Conservation (phyloP, 1,140 invertebrate species). For the Lepidurus couesii region DNA sequence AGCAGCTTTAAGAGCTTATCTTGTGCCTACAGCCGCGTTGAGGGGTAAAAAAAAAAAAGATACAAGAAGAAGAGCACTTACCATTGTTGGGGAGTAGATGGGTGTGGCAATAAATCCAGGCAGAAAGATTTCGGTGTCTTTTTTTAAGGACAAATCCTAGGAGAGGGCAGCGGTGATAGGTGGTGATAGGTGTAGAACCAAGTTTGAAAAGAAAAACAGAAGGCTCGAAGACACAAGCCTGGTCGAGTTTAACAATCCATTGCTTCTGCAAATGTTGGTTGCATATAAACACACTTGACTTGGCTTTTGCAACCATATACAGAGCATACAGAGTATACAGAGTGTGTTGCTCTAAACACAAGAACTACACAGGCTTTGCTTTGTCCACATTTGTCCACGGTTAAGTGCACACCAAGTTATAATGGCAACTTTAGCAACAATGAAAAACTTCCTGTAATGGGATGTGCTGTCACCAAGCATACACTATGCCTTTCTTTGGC, state of each 20-base stretch:
- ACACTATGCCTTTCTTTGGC: too few species aligned
- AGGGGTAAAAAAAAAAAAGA: background rate
- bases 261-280: slow-evolving; percentile 13
- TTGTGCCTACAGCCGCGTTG: slow-evolving; percentile 2
- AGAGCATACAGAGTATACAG: background rate
- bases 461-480: too few species aligned
- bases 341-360: background rate
- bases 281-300: background rate
- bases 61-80: background rate
- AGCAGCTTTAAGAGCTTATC: background rate
- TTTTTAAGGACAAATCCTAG: background rate
- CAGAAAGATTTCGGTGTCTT: background rate
- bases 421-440: too few species aligned
- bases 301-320: background rate
- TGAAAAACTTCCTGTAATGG: too few species aligned
- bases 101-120: background rate
- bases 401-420: background rate
- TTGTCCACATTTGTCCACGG: background rate
- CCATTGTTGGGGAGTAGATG: background rate
- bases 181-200: background rate
- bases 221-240: background rate
- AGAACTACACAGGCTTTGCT: background rate
- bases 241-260: background rate
- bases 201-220: background rate
- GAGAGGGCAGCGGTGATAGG: background rate